Conservation (phyloP, 2,888 invertebrate genomes). For the Macaria notata region DNA sequence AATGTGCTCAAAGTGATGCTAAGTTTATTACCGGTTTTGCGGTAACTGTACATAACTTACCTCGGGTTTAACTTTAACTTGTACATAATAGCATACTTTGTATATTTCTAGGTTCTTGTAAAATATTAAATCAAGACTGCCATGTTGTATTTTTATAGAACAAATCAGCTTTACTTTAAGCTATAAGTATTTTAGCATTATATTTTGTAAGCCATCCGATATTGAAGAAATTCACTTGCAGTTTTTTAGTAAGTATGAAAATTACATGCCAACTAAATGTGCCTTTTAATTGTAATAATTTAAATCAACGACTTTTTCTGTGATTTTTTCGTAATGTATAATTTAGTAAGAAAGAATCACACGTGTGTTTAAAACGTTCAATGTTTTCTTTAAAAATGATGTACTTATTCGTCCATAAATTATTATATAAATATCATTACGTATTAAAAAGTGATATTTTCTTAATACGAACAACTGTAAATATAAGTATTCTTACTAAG, state of each 20-base stretch:
- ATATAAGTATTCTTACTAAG: constrained; percentile 26
- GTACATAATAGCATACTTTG: constrained; percentile 65
- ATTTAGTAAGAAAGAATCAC: too few relatives aligned
- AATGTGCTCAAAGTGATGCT: constrained; percentile 78
- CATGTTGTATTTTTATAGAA: constrained; percentile 72
- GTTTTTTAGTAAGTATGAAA: background rate
- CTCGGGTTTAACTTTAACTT: constrained; percentile 73
- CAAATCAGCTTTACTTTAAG: constrained; percentile 77
- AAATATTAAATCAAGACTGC: constrained; percentile 77
- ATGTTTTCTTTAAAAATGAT: too few relatives aligned
- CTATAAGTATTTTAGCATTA: constrained; percentile 66
- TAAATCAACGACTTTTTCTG: constrained; percentile 42
- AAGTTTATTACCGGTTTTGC: constrained; percentile 81
- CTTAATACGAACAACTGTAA: constrained; percentile 38
- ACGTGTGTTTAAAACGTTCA: too few relatives aligned
- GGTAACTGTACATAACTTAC: constrained; percentile 78
- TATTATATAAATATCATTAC: background rate
- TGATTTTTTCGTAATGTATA: constrained; percentile 44
- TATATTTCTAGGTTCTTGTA: constrained; percentile 69
- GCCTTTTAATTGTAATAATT: constrained; percentile 17
- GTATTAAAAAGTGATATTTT: constrained; percentile 20
- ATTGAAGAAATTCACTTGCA: background rate
- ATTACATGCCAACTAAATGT: constrained; percentile 29
- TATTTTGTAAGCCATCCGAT: constrained; percentile 12
- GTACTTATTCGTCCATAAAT: too few relatives aligned